Conservation (phyloP, 2,797 vertebrate species). For the Peromyscus attwateri region DNA sequence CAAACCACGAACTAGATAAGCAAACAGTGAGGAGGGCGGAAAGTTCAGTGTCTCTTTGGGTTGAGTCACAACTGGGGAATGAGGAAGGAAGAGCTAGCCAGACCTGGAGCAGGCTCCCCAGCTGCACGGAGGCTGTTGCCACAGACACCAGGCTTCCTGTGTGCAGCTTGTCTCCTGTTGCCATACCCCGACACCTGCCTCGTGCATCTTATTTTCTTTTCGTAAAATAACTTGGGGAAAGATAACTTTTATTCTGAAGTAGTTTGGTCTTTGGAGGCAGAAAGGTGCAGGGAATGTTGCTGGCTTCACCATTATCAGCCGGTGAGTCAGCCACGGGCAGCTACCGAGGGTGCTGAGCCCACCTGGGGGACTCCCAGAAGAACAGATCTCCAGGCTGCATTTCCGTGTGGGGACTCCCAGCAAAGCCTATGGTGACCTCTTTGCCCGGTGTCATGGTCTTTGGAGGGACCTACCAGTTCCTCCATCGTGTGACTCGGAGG, state of each 20-base stretch:
- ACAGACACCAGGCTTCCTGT: background rate
- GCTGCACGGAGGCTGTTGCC: background rate
- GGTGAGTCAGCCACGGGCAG: background rate
- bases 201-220: background rate
- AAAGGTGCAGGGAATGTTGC: background rate
- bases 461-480: background rate
- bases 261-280: background rate
- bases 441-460: background rate
- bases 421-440: background rate
- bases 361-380: background rate
- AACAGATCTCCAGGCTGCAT: background rate
- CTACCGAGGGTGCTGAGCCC: accelerated
- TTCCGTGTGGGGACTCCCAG: background rate
- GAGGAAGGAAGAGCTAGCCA: background rate
- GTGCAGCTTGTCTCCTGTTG: background rate
- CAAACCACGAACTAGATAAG: background rate
- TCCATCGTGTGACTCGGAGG: accelerated
- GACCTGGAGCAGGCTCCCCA: background rate
- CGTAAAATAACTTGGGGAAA: background rate
- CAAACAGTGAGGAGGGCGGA: background rate
- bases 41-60: background rate
- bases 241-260: background rate
- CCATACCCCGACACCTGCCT: background rate
- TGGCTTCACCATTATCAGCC: background rate
- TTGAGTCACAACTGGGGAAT: background rate